Percentiles rank a stretch among this genome's conserved stretches.
Evolutionary conservation across 2,888 invertebrate genomes (phyloP).

Genomic region (Sepiola atlantica): DNA sequence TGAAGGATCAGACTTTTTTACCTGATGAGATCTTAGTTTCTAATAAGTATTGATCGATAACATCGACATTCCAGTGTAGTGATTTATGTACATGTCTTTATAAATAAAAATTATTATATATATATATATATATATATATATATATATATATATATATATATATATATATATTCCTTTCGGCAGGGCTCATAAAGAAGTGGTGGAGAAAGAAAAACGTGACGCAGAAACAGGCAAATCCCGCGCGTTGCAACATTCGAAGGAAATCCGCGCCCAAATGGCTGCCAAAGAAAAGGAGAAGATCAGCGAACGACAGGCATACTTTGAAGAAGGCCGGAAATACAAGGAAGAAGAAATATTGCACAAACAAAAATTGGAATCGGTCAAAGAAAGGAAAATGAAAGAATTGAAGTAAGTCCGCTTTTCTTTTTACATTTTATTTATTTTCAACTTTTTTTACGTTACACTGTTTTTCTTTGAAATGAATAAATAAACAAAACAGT

Average conservation of each 20-base stretch:
- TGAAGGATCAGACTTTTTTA: no score
- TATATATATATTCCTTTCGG: not conserved
- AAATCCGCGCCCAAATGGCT: constrained; percentile 72
- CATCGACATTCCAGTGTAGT: no score
- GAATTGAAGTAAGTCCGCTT: constrained; percentile 70
- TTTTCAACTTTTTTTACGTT: no score
- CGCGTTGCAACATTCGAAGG: constrained; percentile 66
- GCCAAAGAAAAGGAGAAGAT: constrained; percentile 72
- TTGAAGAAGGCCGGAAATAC: constrained; percentile 74
- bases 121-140: no score
- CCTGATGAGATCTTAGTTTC: no score
- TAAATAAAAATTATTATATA: no score
- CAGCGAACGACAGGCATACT: constrained; percentile 73
- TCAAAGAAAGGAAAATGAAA: constrained; percentile 73
- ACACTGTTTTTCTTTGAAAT: no score
- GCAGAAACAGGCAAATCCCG: constrained; percentile 64
- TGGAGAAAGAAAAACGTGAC: constrained; percentile 72
- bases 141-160: no score
- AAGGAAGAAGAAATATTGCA: constrained; percentile 73
- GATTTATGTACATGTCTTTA: no score
- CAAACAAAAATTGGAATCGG: constrained; percentile 71
- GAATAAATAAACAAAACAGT: no score
- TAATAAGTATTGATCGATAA: no score
- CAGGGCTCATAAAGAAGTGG: constrained; percentile 74
- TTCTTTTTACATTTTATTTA: no score